Conservation (phyloP, 2,888 invertebrate genomes). For the Stenolophus ochropezus region DNA sequence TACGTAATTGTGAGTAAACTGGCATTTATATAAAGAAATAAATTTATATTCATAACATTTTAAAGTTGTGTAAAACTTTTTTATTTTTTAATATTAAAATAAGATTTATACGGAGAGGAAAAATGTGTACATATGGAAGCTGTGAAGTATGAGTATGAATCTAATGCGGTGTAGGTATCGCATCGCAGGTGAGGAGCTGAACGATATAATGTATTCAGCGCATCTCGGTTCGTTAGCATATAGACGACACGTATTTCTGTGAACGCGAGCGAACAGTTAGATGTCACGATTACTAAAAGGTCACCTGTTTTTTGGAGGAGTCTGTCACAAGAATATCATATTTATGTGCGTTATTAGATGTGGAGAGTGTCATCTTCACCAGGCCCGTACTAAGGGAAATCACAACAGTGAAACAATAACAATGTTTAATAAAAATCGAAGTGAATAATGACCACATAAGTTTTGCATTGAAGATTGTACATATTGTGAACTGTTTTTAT, state of each 20-base stretch:
- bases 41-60: too few relatives aligned
- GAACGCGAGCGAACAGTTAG: slow-evolving; percentile 50
- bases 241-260: slow-evolving; percentile 38
- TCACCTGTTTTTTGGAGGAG: slow-evolving; percentile 53
- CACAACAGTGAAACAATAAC: background rate
- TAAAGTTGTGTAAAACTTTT: too few relatives aligned
- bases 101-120: too few relatives aligned
- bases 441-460: too few relatives aligned
- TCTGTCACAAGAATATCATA: slow-evolving; percentile 51
- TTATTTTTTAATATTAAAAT: too few relatives aligned
- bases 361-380: slow-evolving; percentile 5
- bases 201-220: slow-evolving; percentile 37
- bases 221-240: slow-evolving; percentile 45
- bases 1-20: too few relatives aligned
- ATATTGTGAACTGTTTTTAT: too few relatives aligned
- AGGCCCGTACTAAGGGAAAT: background rate
- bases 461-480: too few relatives aligned
- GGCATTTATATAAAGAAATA: too few relatives aligned
- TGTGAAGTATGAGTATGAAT: slow-evolving; percentile 12
- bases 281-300: slow-evolving; percentile 53
- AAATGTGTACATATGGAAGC: too few relatives aligned
- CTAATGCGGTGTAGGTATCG: background rate
- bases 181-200: slow-evolving; percentile 8
- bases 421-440: too few relatives aligned
- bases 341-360: slow-evolving; percentile 54